Conservation (phyloP, 2,797 vertebrate species). For the Pangasius larnaudii region DNA sequence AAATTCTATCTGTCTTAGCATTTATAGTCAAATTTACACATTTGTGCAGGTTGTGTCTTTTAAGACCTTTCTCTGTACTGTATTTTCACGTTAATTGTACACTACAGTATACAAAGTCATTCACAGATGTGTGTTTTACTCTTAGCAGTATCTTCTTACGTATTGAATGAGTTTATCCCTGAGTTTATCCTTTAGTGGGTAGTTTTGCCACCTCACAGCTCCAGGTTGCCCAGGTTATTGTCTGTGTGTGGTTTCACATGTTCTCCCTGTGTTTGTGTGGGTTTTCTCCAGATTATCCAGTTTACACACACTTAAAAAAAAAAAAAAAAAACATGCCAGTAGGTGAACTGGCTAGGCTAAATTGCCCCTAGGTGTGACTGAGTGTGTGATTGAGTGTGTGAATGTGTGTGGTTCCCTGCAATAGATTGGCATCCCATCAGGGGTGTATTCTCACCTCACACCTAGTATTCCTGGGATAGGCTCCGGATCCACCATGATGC, state of each 20-base stretch:
- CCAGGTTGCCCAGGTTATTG: neutral
- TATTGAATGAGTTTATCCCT: neutral
- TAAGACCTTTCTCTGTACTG: neutral
- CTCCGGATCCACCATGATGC: neutral
- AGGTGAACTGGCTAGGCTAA: neutral
- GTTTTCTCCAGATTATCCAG: neutral
- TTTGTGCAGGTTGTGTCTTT: neutral
- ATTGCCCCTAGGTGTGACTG: neutral
- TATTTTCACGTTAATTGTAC: neutral
- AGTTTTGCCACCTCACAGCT: neutral
- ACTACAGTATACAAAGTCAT: neutral
- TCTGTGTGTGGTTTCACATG: neutral
- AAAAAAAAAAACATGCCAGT: neutral
- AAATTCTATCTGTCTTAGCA: neutral
- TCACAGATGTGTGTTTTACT: neutral
- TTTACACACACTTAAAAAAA: neutral
- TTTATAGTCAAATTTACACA: neutral
- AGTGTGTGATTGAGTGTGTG: neutral
- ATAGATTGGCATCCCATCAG: neutral
- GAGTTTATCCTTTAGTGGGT: neutral
- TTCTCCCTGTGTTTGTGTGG: neutral
- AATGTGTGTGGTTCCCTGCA: neutral
- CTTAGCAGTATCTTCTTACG: neutral
- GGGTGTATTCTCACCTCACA: neutral
- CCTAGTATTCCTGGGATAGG: neutral